Percentiles rank a stretch among this genome's conserved stretches.
These are phyloP conservation scores for Fratercula arctica DNA, from an alignment of 2,797 vertebrate genomes.

Conservation along the genomic window DNA sequence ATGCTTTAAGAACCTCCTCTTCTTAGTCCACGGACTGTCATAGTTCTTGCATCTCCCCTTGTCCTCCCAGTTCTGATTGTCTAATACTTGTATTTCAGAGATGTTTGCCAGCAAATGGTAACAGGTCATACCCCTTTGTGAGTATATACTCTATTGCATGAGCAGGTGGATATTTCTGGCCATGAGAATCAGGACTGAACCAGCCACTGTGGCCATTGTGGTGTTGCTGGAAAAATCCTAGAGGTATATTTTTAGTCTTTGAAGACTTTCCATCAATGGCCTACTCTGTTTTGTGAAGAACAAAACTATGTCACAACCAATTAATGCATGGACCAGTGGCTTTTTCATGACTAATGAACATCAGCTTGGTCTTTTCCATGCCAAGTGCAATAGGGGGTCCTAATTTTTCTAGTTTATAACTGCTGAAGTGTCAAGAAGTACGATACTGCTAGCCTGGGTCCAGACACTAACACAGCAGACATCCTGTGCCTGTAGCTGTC, in stretches of 20 bases:
- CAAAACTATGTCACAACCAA: background rate
- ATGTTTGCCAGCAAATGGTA: background rate
- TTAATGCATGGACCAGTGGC: background rate
- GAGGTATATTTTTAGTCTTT: background rate
- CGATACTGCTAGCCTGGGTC: background rate
- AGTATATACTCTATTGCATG: background rate
- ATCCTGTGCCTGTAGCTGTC: background rate
- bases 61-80: background rate
- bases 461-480: background rate
- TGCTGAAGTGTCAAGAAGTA: background rate
- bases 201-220: background rate
- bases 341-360: background rate
- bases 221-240: background rate
- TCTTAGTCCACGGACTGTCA: background rate
- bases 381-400: accelerated
- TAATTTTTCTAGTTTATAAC: background rate
- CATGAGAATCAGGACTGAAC: background rate
- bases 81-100: background rate
- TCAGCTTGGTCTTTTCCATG: background rate
- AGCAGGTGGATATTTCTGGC: background rate
- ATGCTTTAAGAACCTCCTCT: background rate
- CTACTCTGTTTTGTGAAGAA: background rate
- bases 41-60: background rate
- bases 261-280: background rate
- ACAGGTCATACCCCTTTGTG: background rate